A percentile compares a stretch with the other conserved stretches of the same genome.
These are phyloP conservation scores for Thripadectes ignobilis DNA, from an alignment of 2,797 vertebrate genomes.

Conservation along the genomic window DNA sequence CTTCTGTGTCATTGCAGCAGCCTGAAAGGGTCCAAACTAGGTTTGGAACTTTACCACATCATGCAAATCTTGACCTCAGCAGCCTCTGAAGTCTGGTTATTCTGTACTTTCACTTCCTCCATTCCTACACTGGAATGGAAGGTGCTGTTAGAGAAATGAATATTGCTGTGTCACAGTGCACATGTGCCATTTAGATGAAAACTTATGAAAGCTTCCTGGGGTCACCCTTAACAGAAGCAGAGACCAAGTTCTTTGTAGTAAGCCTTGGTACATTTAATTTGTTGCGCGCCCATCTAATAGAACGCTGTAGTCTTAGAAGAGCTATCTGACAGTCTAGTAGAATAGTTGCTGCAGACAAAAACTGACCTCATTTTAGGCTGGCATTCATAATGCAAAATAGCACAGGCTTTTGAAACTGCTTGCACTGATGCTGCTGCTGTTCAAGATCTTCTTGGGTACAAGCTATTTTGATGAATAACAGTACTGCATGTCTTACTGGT, in stretches of 20 bases:
- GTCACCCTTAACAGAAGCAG: not conserved
- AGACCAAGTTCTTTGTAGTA: not conserved
- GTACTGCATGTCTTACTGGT: not conserved
- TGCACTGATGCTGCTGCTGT: not conserved
- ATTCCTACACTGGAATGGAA: not conserved
- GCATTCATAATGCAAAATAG: not conserved
- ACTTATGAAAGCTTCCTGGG: not conserved
- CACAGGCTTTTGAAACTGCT: not conserved
- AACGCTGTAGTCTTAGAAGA: not conserved
- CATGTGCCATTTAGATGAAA: not conserved
- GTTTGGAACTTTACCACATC: not conserved
- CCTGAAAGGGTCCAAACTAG: not conserved
- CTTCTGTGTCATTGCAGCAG: not conserved
- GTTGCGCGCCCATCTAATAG: not conserved
- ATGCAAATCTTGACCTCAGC: not conserved
- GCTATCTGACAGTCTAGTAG: not conserved
- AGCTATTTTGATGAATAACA: not conserved
- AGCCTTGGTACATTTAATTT: not conserved
- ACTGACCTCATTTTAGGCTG: constrained; percentile 14
- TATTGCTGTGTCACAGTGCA: not conserved
- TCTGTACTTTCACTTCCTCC: not conserved
- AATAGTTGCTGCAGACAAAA: constrained; percentile 6
- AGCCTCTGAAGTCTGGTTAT: not conserved
- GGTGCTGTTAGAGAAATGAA: not conserved
- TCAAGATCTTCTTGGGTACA: not conserved